Evolutionary conservation across 1,140 invertebrate genomes (phyloP).

Genomic region (Pachyrhynchus sulphureomaculatus): DNA sequence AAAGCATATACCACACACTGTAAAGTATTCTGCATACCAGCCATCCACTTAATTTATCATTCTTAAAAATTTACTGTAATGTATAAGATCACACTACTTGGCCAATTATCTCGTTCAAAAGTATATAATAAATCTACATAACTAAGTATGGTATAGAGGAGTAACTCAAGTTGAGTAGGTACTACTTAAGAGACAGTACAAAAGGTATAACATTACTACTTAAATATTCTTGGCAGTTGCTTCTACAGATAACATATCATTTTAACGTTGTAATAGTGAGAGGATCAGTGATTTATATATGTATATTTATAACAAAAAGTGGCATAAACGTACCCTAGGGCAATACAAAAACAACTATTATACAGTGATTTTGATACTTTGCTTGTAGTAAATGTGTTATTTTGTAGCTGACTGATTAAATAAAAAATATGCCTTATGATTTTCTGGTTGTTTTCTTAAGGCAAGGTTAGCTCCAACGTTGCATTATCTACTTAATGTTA

Average conservation of each 20-base stretch:
- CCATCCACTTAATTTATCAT: too few relatives aligned
- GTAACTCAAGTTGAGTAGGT: neutral
- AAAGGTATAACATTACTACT: conserved; percentile 6
- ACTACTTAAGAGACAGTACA: neutral
- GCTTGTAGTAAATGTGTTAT: too few relatives aligned
- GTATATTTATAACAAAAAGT: neutral
- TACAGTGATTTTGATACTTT: too few relatives aligned
- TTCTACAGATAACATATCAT: neutral
- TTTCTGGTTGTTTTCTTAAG: too few relatives aligned
- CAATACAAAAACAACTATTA: too few relatives aligned
- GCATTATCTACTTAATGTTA: too few relatives aligned
- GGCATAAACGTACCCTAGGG: neutral
- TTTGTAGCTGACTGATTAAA: too few relatives aligned
- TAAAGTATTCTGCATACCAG: too few relatives aligned
- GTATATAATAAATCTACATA: conserved; percentile 2
- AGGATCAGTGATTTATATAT: neutral
- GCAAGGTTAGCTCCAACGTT: too few relatives aligned
- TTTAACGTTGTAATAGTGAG: conserved; percentile 1
- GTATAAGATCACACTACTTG: neutral
- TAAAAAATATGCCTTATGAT: too few relatives aligned
- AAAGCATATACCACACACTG: too few relatives aligned
- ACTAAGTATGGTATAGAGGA: neutral
- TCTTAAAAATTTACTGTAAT: too few relatives aligned
- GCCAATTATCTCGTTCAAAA: neutral
- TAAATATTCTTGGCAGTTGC: neutral